A percentile compares a stretch with the other conserved stretches of the same genome.
These are phyloP conservation scores for Crocidura indochinensis DNA, from an alignment of 2,797 vertebrate species.

Conservation along the genomic window DNA sequence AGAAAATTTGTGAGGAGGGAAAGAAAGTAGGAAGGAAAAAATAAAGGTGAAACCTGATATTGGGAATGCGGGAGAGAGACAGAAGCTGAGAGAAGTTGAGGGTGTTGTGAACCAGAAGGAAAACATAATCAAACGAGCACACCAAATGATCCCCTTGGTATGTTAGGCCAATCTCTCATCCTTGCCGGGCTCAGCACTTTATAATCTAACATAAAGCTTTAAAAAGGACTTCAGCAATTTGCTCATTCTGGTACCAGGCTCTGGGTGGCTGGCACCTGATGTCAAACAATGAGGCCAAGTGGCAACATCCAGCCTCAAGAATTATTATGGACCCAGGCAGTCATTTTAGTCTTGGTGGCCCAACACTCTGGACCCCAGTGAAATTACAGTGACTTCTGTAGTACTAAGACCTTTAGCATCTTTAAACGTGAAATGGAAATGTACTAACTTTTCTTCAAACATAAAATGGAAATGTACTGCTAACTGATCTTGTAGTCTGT, in stretches of 20 bases:
- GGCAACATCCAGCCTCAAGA: slow-evolving; percentile 87
- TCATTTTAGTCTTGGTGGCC: slow-evolving; percentile 70
- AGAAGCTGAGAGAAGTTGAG: background rate
- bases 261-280: slow-evolving; percentile 92
- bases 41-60: slow-evolving; percentile 7
- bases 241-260: slow-evolving; percentile 92
- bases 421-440: slow-evolving; percentile 68
- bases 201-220: slow-evolving; percentile 89
- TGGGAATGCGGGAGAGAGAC: background rate
- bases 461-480: slow-evolving; percentile 62
- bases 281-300: slow-evolving; percentile 84
- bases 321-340: slow-evolving; percentile 90
- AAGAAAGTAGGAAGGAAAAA: background rate
- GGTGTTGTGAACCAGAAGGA: slow-evolving; percentile 6
- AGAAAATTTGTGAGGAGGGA: background rate
- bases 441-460: slow-evolving; percentile 50
- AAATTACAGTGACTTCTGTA: slow-evolving; percentile 68
- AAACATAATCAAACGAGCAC: slow-evolving; percentile 73
- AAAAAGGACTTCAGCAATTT: slow-evolving; percentile 88
- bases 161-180: slow-evolving; percentile 88
- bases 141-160: slow-evolving; percentile 89
- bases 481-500: slow-evolving; percentile 24
- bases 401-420: slow-evolving; percentile 46
- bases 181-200: slow-evolving; percentile 90
- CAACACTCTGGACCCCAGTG: slow-evolving; percentile 67